Evolutionary conservation across 1,140 invertebrate genomes (phyloP), one percentile per base, ranked within the genome.

Genomic region (Drosophila burlai): DNA sequence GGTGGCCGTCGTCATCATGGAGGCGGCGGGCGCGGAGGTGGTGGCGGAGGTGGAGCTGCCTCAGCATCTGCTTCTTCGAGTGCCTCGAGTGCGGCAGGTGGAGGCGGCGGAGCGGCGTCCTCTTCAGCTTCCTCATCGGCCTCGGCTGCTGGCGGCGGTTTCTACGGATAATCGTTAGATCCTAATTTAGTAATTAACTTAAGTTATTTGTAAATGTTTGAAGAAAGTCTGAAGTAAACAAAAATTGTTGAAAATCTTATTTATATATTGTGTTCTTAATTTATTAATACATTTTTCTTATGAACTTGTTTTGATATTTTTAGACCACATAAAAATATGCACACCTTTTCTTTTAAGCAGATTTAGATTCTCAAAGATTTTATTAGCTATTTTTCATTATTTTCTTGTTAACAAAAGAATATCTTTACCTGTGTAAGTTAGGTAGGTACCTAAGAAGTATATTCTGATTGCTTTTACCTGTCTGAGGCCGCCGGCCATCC

Each of bases 161-260:
- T 69, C 58, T 60, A 42, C 34, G 76, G 45, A 15, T 78, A 68
- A 58, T 11, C 31, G 18, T 1, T 7, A 7, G 11, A 42, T 11
- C 4, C 2, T 42, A 36, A 11, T 43, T n/a, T 36, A 59, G 34
- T 38, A 26, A n/a, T 8, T 61, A 71, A n/a, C 7, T 59, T 76
- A 76, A 76, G 73, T 34, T 59, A 76, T 38, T 38, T 46, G 16
- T 73, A 52, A 52, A 24, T 52, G 67, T 31, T 42, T 69, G 52
- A 72, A 73, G 54, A 73, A 69, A 73, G 71, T 73, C 71, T 73
- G 71, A 73, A 63, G 31, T 55, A 71, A 43, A 57, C 0, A 24
- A 74, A 52, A 49, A 18, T 55, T 13, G 10, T 52, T 21, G 7
- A 47, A 71, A 49, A 42, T 16, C 8, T 3, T 29, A 45, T 52